phyloP scores from a whole-genome alignment of 1,140 invertebrate genomes.

The Brachionus calyciflorus region DNA sequence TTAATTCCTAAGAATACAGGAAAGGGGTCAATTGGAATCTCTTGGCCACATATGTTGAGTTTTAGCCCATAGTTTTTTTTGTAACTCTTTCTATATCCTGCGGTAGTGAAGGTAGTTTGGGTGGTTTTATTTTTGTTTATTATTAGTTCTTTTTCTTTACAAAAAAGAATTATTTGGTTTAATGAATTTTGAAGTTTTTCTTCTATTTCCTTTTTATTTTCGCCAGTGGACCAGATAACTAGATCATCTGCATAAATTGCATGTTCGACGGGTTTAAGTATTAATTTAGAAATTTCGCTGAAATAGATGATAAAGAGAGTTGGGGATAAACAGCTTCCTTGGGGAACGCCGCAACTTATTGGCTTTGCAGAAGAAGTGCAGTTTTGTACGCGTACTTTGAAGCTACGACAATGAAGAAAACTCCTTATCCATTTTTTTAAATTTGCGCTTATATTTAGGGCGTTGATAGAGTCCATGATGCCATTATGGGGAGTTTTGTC shows the following conservation, averaged over 20 bases:
- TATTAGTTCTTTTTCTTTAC: neutral
- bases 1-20: neutral
- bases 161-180: neutral
- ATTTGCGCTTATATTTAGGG: neutral
- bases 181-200: neutral
- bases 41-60: neutral
- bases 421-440: constrained; percentile 16
- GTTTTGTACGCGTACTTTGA: neutral
- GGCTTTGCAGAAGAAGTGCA: neutral
- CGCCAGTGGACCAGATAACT: neutral
- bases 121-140: neutral
- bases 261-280: neutral
- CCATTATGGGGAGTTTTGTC: constrained; percentile 57
- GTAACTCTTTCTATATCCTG: neutral
- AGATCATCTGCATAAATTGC: neutral
- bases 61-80: no score
- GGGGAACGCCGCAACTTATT: constrained; percentile 23
- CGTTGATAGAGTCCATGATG: constrained; percentile 53
- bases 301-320: constrained; percentile 27
- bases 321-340: constrained; percentile 22
- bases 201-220: neutral
- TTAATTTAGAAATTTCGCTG: neutral
- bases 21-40: neutral
- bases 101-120: neutral
- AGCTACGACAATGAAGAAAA: neutral